Conservation (phyloP, 2,797 vertebrate genomes). For the Propithecus deckenii region DNA sequence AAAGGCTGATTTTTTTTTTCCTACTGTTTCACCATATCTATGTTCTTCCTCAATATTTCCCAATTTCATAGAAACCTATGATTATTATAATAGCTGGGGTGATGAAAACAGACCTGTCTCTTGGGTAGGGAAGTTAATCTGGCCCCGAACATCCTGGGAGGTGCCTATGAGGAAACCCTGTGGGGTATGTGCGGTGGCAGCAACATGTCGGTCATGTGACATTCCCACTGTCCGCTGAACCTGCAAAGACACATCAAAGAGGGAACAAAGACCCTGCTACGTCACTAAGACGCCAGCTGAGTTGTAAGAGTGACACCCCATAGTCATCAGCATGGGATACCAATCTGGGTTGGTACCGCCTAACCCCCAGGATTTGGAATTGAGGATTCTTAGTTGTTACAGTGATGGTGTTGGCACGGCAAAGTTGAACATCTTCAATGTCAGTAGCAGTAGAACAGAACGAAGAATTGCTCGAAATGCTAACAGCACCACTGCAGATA, state of each 20-base stretch:
- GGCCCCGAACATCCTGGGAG: slow-evolving; percentile 87
- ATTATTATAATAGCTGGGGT: background rate
- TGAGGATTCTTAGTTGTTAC: background rate
- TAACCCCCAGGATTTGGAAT: background rate
- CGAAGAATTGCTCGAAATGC: background rate
- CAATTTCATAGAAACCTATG: background rate
- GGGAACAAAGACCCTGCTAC: background rate
- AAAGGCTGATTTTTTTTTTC: background rate
- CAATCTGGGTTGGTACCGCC: background rate
- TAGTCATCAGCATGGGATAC: background rate
- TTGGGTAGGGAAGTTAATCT: slow-evolving; percentile 90
- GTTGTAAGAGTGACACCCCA: background rate
- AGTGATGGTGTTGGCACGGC: background rate
- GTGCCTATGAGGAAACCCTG: slow-evolving; percentile 84
- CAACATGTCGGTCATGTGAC: slow-evolving; percentile 86
- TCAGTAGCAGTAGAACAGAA: background rate
- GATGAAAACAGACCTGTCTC: slow-evolving; percentile 88
- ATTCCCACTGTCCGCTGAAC: slow-evolving; percentile 93
- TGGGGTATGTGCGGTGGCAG: slow-evolving; percentile 89
- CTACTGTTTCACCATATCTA: background rate
- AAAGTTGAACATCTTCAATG: background rate
- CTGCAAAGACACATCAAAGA: slow-evolving; percentile 81
- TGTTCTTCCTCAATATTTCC: background rate
- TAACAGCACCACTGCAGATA: background rate
- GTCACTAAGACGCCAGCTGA: background rate